Evolutionary conservation across 2,797 vertebrate species (phyloP).

Genomic region (Catamblyrhynchus diadema): DNA sequence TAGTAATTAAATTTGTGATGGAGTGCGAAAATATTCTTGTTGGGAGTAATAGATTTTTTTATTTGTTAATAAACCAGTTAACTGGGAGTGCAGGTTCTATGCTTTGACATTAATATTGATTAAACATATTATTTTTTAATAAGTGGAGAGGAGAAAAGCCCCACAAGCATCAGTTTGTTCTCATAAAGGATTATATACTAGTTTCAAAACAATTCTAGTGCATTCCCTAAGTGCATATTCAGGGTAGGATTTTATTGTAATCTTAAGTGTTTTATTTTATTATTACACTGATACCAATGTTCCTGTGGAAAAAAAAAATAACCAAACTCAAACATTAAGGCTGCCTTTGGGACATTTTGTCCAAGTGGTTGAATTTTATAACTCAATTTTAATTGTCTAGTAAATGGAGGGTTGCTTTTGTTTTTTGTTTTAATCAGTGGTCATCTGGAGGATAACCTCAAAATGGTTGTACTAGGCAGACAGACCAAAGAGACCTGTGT

Average conservation of each 20-base stretch:
- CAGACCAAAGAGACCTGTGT: neutral
- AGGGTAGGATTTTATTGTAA: neutral
- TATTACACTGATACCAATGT: neutral
- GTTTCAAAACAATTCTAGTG: neutral
- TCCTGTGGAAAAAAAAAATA: neutral
- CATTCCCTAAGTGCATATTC: neutral
- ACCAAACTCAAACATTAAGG: neutral
- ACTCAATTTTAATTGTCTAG: neutral
- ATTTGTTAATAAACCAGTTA: neutral
- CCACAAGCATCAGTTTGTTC: neutral
- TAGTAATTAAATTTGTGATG: neutral
- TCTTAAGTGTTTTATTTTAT: neutral
- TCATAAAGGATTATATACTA: neutral
- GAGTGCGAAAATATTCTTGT: neutral
- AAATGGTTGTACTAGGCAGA: neutral
- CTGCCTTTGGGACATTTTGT: neutral
- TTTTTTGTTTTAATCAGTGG: neutral
- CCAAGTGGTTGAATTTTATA: neutral
- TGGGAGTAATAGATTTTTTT: neutral
- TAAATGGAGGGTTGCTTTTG: neutral
- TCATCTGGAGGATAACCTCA: neutral
- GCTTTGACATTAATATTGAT: neutral
- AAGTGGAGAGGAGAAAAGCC: neutral
- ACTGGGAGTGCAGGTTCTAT: neutral
- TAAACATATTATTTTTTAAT: neutral